Percentiles rank a stretch among this genome's conserved stretches.
Evolutionary conservation across 2,113 vertebrate species (phyloP).

Genomic region (Notiomystis cincta): DNA sequence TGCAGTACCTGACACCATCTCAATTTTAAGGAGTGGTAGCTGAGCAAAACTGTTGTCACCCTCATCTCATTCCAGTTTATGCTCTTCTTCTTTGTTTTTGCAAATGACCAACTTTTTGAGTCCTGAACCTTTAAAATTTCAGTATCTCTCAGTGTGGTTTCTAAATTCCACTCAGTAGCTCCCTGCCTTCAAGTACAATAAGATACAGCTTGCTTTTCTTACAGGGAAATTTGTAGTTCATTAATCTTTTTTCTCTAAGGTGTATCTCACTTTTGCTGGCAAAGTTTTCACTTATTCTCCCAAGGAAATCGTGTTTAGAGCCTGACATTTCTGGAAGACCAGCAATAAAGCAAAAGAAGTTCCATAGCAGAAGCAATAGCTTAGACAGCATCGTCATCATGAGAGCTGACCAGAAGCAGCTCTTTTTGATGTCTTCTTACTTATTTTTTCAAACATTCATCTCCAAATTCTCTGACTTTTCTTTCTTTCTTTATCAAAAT

Average conservation of each 20-base stretch:
- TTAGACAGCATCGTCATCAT: neutral
- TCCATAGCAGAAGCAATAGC: neutral
- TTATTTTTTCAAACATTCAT: neutral
- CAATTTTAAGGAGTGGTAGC: neutral
- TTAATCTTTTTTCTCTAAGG: neutral
- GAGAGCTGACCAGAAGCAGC: neutral
- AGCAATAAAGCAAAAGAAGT: neutral
- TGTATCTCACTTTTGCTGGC: neutral
- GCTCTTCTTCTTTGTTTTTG: neutral
- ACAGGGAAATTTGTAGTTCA: neutral
- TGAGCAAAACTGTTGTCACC: neutral
- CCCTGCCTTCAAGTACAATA: neutral
- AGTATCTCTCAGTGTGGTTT: neutral
- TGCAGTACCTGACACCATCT: neutral
- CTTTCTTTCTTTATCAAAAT: neutral
- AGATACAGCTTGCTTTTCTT: neutral
- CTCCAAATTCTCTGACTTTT: neutral
- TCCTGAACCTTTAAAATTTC: neutral
- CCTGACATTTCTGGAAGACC: neutral
- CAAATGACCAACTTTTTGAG: neutral
- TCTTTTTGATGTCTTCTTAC: neutral
- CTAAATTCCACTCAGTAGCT: neutral
- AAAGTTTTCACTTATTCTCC: neutral
- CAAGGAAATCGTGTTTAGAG: neutral
- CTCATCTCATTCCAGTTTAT: neutral